Conservation (phyloP, 2,888 invertebrate species). For the Electrophaes corylata region DNA sequence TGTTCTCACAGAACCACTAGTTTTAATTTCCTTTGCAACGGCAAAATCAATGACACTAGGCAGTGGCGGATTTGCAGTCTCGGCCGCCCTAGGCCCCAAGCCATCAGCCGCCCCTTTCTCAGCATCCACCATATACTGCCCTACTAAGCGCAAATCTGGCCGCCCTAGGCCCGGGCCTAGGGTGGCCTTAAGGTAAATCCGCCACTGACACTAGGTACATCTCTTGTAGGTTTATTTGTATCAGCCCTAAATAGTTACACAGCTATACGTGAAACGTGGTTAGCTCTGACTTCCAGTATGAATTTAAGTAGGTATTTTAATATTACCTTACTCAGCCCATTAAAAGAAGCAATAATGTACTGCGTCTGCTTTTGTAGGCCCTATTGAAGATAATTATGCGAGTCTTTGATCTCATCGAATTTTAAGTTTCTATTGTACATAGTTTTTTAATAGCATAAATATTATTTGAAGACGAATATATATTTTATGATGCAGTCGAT, state of each 20-base stretch:
- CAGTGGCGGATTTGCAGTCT: too few relatives aligned
- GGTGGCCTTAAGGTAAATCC: too few relatives aligned
- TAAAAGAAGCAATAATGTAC: constrained; percentile 4
- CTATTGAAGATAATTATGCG: constrained; percentile 61
- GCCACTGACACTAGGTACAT: too few relatives aligned
- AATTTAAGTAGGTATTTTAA: not conserved
- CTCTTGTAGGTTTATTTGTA: too few relatives aligned
- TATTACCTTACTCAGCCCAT: not conserved
- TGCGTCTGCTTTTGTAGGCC: constrained; percentile 7
- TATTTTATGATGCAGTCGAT: constrained; percentile 72
- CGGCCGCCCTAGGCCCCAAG: too few relatives aligned
- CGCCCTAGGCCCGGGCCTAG: too few relatives aligned
- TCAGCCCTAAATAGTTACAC: not conserved
- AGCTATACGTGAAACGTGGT: not conserved
- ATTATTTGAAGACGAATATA: constrained; percentile 72
- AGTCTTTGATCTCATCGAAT: constrained; percentile 77
- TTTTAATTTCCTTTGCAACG: too few relatives aligned
- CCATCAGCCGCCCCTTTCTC: too few relatives aligned
- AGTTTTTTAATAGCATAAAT: constrained; percentile 69
- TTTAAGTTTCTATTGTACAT: constrained; percentile 74
- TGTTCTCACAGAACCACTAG: too few relatives aligned
- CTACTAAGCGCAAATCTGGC: too few relatives aligned
- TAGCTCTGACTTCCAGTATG: not conserved
- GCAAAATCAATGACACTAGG: too few relatives aligned
- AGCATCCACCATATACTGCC: too few relatives aligned